Base-by-base conservation (phyloP, 1,140 invertebrate species). In the Bombus terrestris region DNA sequence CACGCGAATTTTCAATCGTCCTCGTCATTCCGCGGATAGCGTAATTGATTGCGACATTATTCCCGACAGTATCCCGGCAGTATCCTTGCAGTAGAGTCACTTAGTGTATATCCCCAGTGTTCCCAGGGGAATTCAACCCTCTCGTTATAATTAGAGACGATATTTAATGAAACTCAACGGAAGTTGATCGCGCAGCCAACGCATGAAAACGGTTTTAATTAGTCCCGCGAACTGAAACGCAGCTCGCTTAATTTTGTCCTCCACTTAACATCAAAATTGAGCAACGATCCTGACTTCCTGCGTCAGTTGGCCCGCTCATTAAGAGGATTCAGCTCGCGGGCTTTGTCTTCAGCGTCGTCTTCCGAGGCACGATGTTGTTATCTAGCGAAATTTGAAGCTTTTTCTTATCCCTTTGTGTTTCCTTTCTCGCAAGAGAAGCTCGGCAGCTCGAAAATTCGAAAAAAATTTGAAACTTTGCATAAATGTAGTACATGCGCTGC, bases 131-230 rank as follows among this genome's bases (percentile, higher is more conserved):
- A 53, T 57, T 43, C 15, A 28, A 25, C 12, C 8, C 28, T 32
- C 37, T 5, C 9, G 47, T 53, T 85, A 80, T 80, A 85, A 85
- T 85, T 85, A 85, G 53, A 72, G 39, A 35, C 32, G 77, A 69
- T 47, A 80, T 80, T 85, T 85, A 85, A 80, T 85, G 83, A 72
- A 85, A 85, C 68, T 80, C 83, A 22, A 80, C 53, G 68, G 76
- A 62, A 79, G 76, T 72, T 77, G 68, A 85, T 85, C 68, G 57
- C 53, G 53, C 39, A 59, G 53, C 18, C 76, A 41, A 84, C 68
- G 76, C 57, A 80, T 71, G 83, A 72, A 73, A 80, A 85, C 83
- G 53, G 80, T 85, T 85, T 85, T 80, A 85, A 85, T 85, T 85
- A 85, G 76, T 47, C 47, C 37, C 28, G 37, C 28, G 62, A 28